These are phyloP conservation scores for Lepus americanus DNA, from an alignment of 2,113 vertebrate genomes.

Conservation along the genomic window DNA sequence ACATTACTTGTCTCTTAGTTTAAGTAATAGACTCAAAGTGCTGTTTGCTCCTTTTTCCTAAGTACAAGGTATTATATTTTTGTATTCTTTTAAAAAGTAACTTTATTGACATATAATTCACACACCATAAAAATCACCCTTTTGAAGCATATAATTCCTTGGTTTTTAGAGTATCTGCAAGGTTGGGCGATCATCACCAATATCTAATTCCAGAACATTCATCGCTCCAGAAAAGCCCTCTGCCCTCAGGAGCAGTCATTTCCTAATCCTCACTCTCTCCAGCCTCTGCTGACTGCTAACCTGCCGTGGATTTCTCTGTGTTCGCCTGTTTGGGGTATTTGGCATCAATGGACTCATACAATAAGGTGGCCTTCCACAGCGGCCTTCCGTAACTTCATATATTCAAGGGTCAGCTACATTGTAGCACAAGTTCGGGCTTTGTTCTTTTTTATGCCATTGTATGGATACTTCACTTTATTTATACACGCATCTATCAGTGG, in stretches of 20 bases:
- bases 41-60: background rate
- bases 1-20: background rate
- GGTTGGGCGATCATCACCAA: background rate
- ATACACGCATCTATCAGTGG: background rate
- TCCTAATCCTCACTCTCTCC: too few relatives aligned
- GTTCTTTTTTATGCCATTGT: background rate
- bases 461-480: background rate
- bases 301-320: too few relatives aligned
- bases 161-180: background rate
- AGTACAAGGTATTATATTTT: background rate
- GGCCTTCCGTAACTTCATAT: background rate
- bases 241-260: rapidly evolving
- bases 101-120: background rate
- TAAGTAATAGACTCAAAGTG: background rate
- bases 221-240: background rate
- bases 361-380: background rate
- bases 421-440: rapidly evolving
- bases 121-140: background rate
- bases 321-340: background rate
- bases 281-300: too few relatives aligned
- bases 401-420: background rate
- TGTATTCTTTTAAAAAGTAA: background rate
- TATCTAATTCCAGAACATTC: background rate
- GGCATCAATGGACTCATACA: background rate
- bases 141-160: background rate